Conservation (phyloP, 2,888 invertebrate genomes). For the Dryococelus australis region DNA sequence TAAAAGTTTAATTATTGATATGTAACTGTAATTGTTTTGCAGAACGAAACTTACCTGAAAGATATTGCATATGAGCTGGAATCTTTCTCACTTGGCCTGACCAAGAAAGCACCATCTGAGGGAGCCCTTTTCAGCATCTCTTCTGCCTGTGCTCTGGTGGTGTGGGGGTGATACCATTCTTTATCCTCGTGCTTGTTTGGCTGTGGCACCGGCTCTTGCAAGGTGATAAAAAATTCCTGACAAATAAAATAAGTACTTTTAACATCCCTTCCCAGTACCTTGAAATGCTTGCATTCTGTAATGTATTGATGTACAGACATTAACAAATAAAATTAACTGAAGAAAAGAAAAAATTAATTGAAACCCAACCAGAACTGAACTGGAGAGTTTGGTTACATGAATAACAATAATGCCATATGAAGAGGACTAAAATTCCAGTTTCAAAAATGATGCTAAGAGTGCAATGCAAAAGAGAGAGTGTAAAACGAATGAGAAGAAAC, state of each 20-base stretch:
- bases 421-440: too few relatives aligned
- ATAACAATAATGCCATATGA: too few relatives aligned
- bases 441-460: too few relatives aligned
- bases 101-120: constrained; percentile 93
- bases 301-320: too few relatives aligned
- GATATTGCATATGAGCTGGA: constrained; percentile 89
- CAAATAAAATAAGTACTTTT: constrained; percentile 17
- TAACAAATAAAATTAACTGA: too few relatives aligned
- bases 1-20: too few relatives aligned
- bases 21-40: too few relatives aligned
- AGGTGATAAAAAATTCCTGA: constrained; percentile 84
- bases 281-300: neutral
- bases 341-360: too few relatives aligned
- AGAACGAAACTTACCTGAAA: constrained; percentile 72
- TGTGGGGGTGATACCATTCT: constrained; percentile 90
- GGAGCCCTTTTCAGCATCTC: constrained; percentile 84
- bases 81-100: constrained; percentile 90
- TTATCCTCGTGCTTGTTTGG: constrained; percentile 93
- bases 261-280: neutral
- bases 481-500: too few relatives aligned
- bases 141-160: constrained; percentile 84
- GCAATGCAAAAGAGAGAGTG: too few relatives aligned
- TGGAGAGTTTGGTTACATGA: too few relatives aligned
- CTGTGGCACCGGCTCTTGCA: constrained; percentile 92
- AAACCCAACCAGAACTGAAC: too few relatives aligned